Base-by-base conservation (phyloP, 1,140 invertebrate genomes). In the Pseudoatta argentina region DNA sequence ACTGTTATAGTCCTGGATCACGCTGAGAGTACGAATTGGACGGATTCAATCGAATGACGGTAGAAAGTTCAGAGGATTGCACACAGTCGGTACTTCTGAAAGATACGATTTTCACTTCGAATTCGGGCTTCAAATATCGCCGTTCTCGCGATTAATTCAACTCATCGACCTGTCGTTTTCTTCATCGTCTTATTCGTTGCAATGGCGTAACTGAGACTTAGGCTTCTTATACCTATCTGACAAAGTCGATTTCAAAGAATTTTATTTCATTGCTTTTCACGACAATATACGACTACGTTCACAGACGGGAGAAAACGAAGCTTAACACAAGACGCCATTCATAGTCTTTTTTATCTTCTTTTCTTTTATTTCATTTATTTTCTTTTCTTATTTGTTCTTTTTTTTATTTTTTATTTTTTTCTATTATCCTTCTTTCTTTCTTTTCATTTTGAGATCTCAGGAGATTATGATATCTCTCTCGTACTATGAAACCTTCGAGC, bases 141-240 rank as follows among this genome's bases (percentile, higher is more conserved):
- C 72, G 57, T 59, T 44, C 51, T 78, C 73, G 63, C 71, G 64
- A 30, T 89, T 89, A 87, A 89, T 83, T 89, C 77, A 78, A 78
- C 86, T 67, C 78, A 76, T 85, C 82, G 44, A 64, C 57, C 8
- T 27, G 48, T 27, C 73, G 48, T 73, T 69, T 81, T 44, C 51
- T 66, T 61, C 79, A 24, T 75, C 39, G 10, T 44, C 39, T 69
- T 82, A 51, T 82, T 59, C 79, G 18, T n/a, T 27, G 67, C 79
- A 83, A 8, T 83, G 79, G 69, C 79, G 69, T 83, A 83, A 67
- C 75, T 78, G 27, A 71, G 27, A n/a, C 24, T 82, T 44, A 57
- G 66, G 2, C n/a, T 30, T 53, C 59, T 27, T 27, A 10, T 48
- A 51, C 3, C 14, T 44, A 44, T 21, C 24, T 3, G 16, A 12